Base-by-base conservation (phyloP, 1,140 invertebrate genomes). In the Holcopasites calliopsidis region DNA sequence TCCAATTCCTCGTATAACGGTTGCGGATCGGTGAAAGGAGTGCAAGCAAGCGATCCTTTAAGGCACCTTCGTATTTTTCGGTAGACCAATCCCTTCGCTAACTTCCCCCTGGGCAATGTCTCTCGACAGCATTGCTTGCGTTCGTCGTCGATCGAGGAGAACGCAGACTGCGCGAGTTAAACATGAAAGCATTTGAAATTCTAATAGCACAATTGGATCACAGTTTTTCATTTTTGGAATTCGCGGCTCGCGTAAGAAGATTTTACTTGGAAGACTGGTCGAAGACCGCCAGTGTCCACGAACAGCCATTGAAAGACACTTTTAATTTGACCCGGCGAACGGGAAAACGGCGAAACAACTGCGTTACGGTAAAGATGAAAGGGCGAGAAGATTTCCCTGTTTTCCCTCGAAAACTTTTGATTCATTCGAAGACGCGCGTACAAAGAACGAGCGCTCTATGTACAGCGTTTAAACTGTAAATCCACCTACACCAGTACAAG, bases 321-420 rank as follows among this genome's bases (percentile, higher is more conserved):
- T 80, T 71, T 77, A 60, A 77, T 80, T 80, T 71, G 52, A 52
- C 50, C 13, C 18, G 65, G 35, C 11, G 64, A n/a, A n/a, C n/a
- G n/a, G 4, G 18, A 33, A 35, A 69, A 33, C 47, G 47, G 13
- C 18, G 16, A 38, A 21, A 33, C 62, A 52, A 47, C 73, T n/a
- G n/a, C n/a, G n/a, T n/a, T n/a, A n/a, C n/a, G n/a, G n/a, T n/a
- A n/a, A n/a, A n/a, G n/a, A n/a, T n/a, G n/a, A n/a, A n/a, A n/a
- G n/a, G n/a, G n/a, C n/a, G n/a, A n/a, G n/a, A n/a, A n/a, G n/a
- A n/a, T n/a, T n/a, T n/a, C n/a, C n/a, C n/a, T n/a, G n/a, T n/a
- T n/a, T n/a, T n/a, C n/a, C n/a, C n/a, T n/a, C n/a, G n/a, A n/a
- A n/a, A n/a, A n/a, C n/a, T n/a, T n/a, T n/a, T n/a, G n/a, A n/a